Evolutionary conservation across 2,888 invertebrate genomes (phyloP).

Genomic region (Chrysolina americana): DNA sequence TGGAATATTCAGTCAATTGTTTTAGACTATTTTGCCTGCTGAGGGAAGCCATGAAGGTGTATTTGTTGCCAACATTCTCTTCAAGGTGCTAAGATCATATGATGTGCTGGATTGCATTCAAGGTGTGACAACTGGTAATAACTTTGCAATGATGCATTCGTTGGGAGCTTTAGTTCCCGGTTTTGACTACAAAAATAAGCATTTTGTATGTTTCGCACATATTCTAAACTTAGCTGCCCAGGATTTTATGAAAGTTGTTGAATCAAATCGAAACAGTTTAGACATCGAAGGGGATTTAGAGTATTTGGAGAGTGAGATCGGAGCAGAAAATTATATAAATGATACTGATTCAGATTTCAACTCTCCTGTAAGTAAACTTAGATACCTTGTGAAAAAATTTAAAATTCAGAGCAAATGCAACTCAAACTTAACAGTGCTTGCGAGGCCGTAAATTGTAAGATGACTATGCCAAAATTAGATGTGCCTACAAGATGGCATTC

Average conservation of each 20-base stretch:
- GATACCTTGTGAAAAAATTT: background rate
- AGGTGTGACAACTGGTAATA: slow-evolving; percentile 27
- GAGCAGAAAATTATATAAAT: slow-evolving; percentile 37
- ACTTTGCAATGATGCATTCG: slow-evolving; percentile 42
- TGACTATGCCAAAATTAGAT: too few species aligned
- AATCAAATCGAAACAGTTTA: slow-evolving; percentile 39
- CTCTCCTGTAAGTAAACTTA: background rate
- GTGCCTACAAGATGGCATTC: too few species aligned
- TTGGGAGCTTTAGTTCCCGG: slow-evolving; percentile 35
- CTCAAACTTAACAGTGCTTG: too few species aligned
- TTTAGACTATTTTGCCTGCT: slow-evolving; percentile 25
- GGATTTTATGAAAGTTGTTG: slow-evolving; percentile 38
- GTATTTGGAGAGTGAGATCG: too few species aligned
- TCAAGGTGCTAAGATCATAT: slow-evolving; percentile 28
- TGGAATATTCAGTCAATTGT: slow-evolving; percentile 22
- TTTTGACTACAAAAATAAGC: slow-evolving; percentile 35
- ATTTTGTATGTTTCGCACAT: slow-evolving; percentile 33
- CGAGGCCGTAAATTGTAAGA: too few species aligned
- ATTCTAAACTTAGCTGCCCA: slow-evolving; percentile 42
- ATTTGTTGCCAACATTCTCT: slow-evolving; percentile 32
- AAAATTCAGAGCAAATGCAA: too few species aligned
- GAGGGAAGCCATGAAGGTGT: slow-evolving; percentile 23
- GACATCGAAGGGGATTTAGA: slow-evolving; percentile 23
- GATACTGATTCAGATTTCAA: background rate
- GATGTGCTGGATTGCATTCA: slow-evolving; percentile 32